A percentile compares a stretch with the other conserved stretches of the same genome.
Conservation (phyloP, 2,888 invertebrate genomes). For the Cryptus viduatorius region DNA sequence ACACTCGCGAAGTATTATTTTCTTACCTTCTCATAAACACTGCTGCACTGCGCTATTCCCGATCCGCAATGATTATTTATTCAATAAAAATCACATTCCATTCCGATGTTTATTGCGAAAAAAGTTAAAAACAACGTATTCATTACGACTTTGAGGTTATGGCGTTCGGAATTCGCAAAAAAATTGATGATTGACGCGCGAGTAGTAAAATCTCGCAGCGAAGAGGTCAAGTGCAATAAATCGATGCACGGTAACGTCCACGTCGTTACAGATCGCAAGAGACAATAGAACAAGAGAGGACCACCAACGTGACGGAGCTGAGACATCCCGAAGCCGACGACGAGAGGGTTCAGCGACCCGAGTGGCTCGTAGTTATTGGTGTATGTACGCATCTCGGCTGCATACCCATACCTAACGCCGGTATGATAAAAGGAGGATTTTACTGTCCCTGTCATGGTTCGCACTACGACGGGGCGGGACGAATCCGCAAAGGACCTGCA, state of each 20-base stretch:
- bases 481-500: constrained; percentile 92
- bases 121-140: not conserved
- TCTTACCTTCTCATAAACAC: too few species aligned
- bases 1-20: not conserved
- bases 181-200: not conserved
- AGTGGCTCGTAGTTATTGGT: constrained; percentile 93
- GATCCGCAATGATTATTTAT: not conserved
- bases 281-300: constrained; percentile 88
- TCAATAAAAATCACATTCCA: not conserved
- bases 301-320: constrained; percentile 87
- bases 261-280: constrained; percentile 86
- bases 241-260: constrained; percentile 50
- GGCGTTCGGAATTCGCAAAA: too few species aligned
- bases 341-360: constrained; percentile 88
- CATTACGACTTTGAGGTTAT: not conserved
- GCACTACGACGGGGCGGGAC: constrained; percentile 92
- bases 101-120: not conserved
- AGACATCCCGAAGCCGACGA: constrained; percentile 90
- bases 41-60: not conserved
- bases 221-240: constrained; percentile 33
- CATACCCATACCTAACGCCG: constrained; percentile 91
- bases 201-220: not conserved
- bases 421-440: constrained; percentile 90
- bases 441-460: constrained; percentile 95
- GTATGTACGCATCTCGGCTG: constrained; percentile 94